Evolutionary conservation across 2,888 invertebrate genomes (phyloP), one percentile per base, ranked within the genome.

Genomic region (Pyrocoelia pectoralis): DNA sequence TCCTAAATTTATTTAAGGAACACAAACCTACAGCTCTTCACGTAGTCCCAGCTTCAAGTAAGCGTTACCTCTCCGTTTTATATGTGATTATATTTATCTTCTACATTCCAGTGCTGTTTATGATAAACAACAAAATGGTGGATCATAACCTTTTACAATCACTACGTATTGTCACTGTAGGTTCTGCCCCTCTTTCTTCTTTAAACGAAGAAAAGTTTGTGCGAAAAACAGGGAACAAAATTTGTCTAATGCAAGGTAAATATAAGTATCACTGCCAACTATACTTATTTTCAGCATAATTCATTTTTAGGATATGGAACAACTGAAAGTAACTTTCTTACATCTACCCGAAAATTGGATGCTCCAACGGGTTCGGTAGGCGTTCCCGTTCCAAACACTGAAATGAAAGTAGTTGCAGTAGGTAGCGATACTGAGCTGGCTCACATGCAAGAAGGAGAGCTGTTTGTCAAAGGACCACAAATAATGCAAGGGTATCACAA

Each of bases 401-500:
- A 86, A 50, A 81, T 85, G 1, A 91, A 90, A 80, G 82, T 91
- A 19, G 84, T 90, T 0, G 80, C 86, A 6, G 66, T 79, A 0
- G 75, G 77, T 58, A 68, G 61, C 50, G 68, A 65, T 13, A 68
- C 60, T 46, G 71, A 73, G 9, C 55, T 79, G 48, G 77, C 77
- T 1, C 76, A 76, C 3, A 72, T 77, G 50, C 77, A 87, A 82
- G 80, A 81, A n/a, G 95, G 95, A 1, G 94, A 95, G 77, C 77
- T 94, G 2, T 85, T 88, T 57, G 80, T 93, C 0, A 86, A 87
- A 60, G 94, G 94, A 0, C 93, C 93, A 0, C 92, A 93, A 80
- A 87, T 93, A 0, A 94, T 94, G 92, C 83, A 85, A 62, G 91
- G 93, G 0, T 95, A 95, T 76, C 85, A 86, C 66, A 87, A 92